Conservation (phyloP, 2,888 invertebrate species). For the Andrena chrysosceles region DNA sequence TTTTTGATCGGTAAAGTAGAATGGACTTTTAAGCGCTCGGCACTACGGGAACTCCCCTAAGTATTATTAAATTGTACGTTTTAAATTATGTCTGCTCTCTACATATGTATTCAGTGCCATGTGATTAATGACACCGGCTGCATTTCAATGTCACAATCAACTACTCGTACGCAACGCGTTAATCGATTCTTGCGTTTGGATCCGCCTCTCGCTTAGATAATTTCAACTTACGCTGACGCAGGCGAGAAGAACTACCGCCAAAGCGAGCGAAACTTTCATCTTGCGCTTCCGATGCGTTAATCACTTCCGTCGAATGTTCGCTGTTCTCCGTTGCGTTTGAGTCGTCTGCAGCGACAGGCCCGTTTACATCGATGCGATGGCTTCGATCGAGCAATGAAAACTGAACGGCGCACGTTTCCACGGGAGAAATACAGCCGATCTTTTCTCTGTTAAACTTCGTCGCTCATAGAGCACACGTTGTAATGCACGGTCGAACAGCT, state of each 20-base stretch:
- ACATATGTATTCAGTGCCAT: not conserved
- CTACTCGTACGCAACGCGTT: not conserved
- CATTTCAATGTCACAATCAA: too few relatives aligned
- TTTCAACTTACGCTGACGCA: constrained; percentile 70
- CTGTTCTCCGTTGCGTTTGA: not conserved
- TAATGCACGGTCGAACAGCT: constrained; percentile 50
- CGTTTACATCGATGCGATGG: constrained; percentile 21
- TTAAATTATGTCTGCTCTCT: not conserved
- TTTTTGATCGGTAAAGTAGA: too few relatives aligned
- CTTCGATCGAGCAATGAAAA: constrained; percentile 44
- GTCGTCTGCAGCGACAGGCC: not conserved
- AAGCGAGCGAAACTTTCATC: constrained; percentile 66
- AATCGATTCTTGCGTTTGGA: constrained; percentile 7
- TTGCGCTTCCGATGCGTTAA: constrained; percentile 37
- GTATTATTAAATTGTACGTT: too few relatives aligned
- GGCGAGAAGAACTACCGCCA: constrained; percentile 61
- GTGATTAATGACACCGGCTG: too few relatives aligned
- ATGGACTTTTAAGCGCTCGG: too few relatives aligned
- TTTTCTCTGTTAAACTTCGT: constrained; percentile 26
- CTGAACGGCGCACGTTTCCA: constrained; percentile 33
- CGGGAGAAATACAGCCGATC: constrained; percentile 20
- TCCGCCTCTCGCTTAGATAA: constrained; percentile 8
- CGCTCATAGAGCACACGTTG: constrained; percentile 49
- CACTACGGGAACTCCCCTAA: too few relatives aligned
- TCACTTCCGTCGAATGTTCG: constrained; percentile 40